Percentiles rank a stretch among this genome's conserved stretches.
phyloP scores from a whole-genome alignment of 2,888 invertebrate species.

The Sicus ferrugineus region DNA sequence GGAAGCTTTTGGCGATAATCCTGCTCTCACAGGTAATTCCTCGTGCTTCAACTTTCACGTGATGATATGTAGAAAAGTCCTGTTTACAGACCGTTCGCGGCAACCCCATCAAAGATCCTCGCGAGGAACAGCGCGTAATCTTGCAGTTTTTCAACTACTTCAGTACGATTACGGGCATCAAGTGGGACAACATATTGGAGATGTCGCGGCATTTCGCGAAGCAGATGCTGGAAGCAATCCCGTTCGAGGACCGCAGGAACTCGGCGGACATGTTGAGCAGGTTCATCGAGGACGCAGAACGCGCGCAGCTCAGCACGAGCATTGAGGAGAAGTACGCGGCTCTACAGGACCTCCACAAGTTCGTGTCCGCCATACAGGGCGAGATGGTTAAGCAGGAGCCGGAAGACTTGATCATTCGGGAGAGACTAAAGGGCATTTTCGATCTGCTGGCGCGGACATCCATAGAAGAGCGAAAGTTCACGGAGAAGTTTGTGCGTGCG shows the following conservation, averaged over 20 bases:
- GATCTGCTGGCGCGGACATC: slow-evolving; percentile 43
- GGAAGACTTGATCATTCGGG: slow-evolving; percentile 41
- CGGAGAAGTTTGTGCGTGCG: slow-evolving; percentile 39
- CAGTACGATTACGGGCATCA: slow-evolving; percentile 39
- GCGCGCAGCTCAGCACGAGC: slow-evolving; percentile 28
- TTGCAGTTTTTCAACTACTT: slow-evolving; percentile 42
- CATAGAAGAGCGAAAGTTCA: slow-evolving; percentile 41
- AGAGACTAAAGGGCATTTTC: slow-evolving; percentile 42
- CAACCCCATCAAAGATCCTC: neutral
- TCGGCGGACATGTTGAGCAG: slow-evolving; percentile 41
- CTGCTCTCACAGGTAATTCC: neutral
- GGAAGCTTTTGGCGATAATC: neutral
- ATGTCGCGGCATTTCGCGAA: slow-evolving; percentile 38
- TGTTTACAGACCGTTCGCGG: neutral
- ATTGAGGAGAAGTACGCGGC: slow-evolving; percentile 38
- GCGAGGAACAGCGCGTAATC: slow-evolving; percentile 36
- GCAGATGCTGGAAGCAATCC: slow-evolving; percentile 40
- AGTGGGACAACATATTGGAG: slow-evolving; percentile 41
- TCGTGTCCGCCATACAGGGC: slow-evolving; percentile 41
- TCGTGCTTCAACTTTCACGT: neutral
- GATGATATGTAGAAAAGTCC: neutral
- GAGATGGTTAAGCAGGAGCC: slow-evolving; percentile 42
- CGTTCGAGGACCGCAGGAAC: slow-evolving; percentile 40
- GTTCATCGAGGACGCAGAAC: slow-evolving; percentile 38
- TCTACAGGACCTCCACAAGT: slow-evolving; percentile 39